phyloP scores from a whole-genome alignment of 1,140 invertebrate genomes.

The Scaptomyza hsui region DNA sequence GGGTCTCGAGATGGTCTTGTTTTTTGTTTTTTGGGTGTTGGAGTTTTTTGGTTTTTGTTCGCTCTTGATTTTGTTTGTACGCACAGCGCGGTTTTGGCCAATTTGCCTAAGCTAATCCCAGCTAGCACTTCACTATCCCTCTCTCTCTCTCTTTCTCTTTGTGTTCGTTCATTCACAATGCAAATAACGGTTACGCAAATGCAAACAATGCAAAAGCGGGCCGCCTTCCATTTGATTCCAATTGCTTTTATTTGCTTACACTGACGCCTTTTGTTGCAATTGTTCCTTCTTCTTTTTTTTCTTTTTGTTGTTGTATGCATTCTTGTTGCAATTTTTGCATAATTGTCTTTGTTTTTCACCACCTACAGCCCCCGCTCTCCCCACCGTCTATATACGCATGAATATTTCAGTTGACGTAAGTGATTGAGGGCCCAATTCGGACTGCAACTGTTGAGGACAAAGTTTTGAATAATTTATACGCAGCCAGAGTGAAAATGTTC shows the following conservation, averaged over 20 bases:
- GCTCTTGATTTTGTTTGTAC: conserved; percentile 36
- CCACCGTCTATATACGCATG: conserved; percentile 45
- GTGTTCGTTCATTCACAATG: conserved; percentile 26
- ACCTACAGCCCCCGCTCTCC: no score
- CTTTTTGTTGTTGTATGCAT: conserved; percentile 32
- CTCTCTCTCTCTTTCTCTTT: not conserved
- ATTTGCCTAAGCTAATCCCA: conserved; percentile 32
- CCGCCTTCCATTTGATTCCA: conserved; percentile 25
- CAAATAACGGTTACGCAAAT: conserved; percentile 27
- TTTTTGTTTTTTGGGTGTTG: not conserved
- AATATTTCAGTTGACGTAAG: conserved; percentile 58
- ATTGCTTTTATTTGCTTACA: conserved; percentile 20
- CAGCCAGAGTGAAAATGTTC: conserved; percentile 15
- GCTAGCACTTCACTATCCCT: not conserved
- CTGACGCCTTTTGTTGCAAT: not conserved
- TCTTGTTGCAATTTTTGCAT: conserved; percentile 23
- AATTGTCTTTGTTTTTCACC: conserved; percentile 18
- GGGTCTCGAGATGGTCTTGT: not conserved
- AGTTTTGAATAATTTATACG: conserved; percentile 74
- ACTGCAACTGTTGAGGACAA: conserved; percentile 49
- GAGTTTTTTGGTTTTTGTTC: not conserved
- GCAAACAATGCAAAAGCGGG: conserved; percentile 40
- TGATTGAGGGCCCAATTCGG: conserved; percentile 12
- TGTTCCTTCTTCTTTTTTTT: not conserved
- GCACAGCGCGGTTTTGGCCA: conserved; percentile 34